Evolutionary conservation across 2,113 vertebrate genomes (phyloP), one percentile per base, ranked within the genome.

Genomic region (Phylloscopus whistleri): DNA sequence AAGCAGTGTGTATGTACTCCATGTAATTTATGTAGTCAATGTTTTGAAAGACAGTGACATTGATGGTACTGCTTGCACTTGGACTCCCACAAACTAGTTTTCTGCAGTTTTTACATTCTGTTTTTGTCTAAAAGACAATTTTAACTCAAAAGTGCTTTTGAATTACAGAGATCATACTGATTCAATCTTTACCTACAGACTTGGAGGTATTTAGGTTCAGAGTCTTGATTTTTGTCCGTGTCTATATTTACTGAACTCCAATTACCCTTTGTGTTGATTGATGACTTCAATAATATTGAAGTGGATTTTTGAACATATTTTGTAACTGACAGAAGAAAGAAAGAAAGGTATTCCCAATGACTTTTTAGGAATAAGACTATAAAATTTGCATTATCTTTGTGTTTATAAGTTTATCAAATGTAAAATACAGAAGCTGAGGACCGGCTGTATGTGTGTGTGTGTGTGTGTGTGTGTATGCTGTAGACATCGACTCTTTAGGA

Each of bases 1-100:
- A 74, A 86, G 15, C n/a, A 39, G 18, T 46, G 20, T 6, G 0
- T 56, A n/a, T 4, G 0, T 53, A 53, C 53, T 87, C 78, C 33
- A 3, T 85, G 51, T 53, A 6, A 64, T 69, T 83, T 69, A 56
- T 74, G 28, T 22, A 73, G 41, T 37, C 69, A 63, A 10, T 44
- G 31, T 85, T 85, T 77, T 86, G 70, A 76, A 90, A 76, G 67
- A 19, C 0, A 0, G 18, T 80, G 46, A 3, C 33, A 33, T 35
- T 46, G 64, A 16, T 44, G 44, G 53, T n/a, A 31, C 28, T 76
- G 1, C 15, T 83, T 84, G 33, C 35, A 55, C 60, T 84, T 68
- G 35, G 37, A 58, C 27, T 66, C 31, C 49, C n/a, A 27, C 26
- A 49, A 59, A 67, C 53, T 28, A 79, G 18, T 67, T 91, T 73